Evolutionary conservation across 2,797 vertebrate species (phyloP), one percentile per base, ranked within the genome.

Genomic region (Limnodromus scolopaceus): DNA sequence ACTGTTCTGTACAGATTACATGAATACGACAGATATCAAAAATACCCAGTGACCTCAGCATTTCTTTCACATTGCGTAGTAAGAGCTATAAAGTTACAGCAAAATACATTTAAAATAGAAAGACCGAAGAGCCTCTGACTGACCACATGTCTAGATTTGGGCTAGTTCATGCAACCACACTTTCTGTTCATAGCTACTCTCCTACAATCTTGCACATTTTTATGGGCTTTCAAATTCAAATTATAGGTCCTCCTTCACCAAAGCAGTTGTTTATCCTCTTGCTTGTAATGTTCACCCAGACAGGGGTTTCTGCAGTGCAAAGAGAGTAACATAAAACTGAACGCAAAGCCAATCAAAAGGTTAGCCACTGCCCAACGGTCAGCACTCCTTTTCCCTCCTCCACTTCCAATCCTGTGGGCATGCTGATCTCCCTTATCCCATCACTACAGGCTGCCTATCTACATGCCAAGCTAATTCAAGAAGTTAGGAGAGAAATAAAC

Each of bases 21-120:
- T 4, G 13, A 85, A 70, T 34, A 30, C 19, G 36, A 79, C 39
- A 28, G 28, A 32, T 61, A 61, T 27, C 18, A 41, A 80, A 85
- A 89, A 64, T 25, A 87, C 13, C 36, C 58, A 54, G 39, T 70
- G 78, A 85, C 54, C n/a, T 80, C 74, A 94, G 46, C 53, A 6
- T 34, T 51, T 77, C 66, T 70, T 82, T 43, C 87, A 85, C 3
- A 4, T 55, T 66, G 48, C 46, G 10, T 54, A 75, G 46, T 16
- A 89, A 95, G 24, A 89, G 53, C 38, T 61, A 43, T 30, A n/a
- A 94, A 68, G 30, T 51, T 34, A 85, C 16, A 84, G 76, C 55
- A 87, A 89, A 91, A 65, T 45, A 63, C 6, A 77, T 77, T 75
- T 85, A 69, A 94, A 96, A 87, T 38, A 80, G 72, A 77, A 92